These are phyloP conservation scores for Arrhamphus sclerolepis DNA, from an alignment of 2,797 vertebrate genomes.

Conservation along the genomic window DNA sequence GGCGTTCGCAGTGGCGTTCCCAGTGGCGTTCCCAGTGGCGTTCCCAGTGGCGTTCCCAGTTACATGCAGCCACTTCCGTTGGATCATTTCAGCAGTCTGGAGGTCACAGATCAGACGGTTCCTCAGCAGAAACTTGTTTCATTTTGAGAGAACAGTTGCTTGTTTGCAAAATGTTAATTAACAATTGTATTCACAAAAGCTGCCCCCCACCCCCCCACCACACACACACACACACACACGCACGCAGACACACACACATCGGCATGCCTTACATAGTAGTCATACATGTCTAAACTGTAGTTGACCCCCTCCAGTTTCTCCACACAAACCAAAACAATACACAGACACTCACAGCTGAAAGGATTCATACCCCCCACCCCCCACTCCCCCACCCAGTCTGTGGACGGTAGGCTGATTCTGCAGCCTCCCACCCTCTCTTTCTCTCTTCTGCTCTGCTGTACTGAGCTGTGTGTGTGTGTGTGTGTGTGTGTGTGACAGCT, in stretches of 20 bases:
- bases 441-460: slow-evolving; percentile 53
- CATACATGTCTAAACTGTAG: slow-evolving; percentile 64
- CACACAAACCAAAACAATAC: slow-evolving; percentile 47
- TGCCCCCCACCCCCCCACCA: not conserved
- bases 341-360: slow-evolving; percentile 68
- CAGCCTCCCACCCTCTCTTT: slow-evolving; percentile 80
- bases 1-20: no score
- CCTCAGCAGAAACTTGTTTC: slow-evolving; percentile 5
- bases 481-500: slow-evolving; percentile 95
- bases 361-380: slow-evolving; percentile 40
- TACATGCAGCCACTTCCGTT: slow-evolving; percentile 5
- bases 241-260: not conserved
- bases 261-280: slow-evolving; percentile 42
- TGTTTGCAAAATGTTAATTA: slow-evolving; percentile 11
- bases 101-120: slow-evolving; percentile 16
- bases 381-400: slow-evolving; percentile 20
- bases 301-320: slow-evolving; percentile 47
- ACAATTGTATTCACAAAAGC: slow-evolving; percentile 16
- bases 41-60: slow-evolving; percentile 4
- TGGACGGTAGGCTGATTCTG: slow-evolving; percentile 96
- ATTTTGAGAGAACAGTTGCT: slow-evolving; percentile 9
- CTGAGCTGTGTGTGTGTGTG: slow-evolving; percentile 68
- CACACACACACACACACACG: not conserved
- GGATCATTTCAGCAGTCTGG: slow-evolving; percentile 37
- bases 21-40: no score